Percentiles rank a stretch among this genome's conserved stretches.
Evolutionary conservation across 1,140 invertebrate genomes (phyloP).

Genomic region (Drosophila burlai): DNA sequence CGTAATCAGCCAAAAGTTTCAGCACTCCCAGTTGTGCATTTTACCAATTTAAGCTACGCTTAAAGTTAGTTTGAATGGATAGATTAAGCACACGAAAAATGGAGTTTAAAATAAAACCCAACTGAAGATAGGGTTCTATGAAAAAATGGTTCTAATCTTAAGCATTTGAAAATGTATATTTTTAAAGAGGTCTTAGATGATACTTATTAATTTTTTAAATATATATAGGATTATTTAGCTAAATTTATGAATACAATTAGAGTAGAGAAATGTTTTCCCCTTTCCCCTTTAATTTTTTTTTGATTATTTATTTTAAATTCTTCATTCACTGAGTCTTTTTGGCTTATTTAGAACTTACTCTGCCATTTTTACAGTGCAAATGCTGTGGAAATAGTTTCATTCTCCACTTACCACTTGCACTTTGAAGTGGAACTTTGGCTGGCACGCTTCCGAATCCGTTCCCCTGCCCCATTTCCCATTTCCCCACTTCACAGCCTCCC

Average conservation of each 20-base stretch:
- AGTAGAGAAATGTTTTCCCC: too few relatives aligned
- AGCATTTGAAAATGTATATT: background rate
- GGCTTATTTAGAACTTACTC: background rate
- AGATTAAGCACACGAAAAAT: background rate
- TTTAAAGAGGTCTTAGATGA: background rate
- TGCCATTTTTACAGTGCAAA: background rate
- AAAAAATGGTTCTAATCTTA: background rate
- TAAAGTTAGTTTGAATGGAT: slow-evolving; percentile 1
- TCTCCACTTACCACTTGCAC: slow-evolving; percentile 9
- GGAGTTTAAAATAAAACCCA: background rate
- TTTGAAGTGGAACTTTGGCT: slow-evolving; percentile 42
- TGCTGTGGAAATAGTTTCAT: slow-evolving; percentile 24
- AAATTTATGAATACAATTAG: background rate
- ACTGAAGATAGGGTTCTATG: too few relatives aligned
- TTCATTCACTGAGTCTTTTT: background rate
- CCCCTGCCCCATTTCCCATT: background rate
- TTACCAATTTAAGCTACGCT: slow-evolving; percentile 5
- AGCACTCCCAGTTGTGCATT: slow-evolving; percentile 1
- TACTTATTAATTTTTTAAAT: background rate
- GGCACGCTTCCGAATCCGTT: slow-evolving; percentile 28
- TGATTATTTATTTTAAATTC: background rate
- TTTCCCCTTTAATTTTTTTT: too few relatives aligned
- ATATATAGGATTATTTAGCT: background rate
- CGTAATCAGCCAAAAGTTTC: slow-evolving; percentile 2
- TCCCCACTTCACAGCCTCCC: background rate